Percentiles rank a stretch among this genome's conserved stretches.
Conservation (phyloP, 2,888 invertebrate species). For the Agrochola lota region DNA sequence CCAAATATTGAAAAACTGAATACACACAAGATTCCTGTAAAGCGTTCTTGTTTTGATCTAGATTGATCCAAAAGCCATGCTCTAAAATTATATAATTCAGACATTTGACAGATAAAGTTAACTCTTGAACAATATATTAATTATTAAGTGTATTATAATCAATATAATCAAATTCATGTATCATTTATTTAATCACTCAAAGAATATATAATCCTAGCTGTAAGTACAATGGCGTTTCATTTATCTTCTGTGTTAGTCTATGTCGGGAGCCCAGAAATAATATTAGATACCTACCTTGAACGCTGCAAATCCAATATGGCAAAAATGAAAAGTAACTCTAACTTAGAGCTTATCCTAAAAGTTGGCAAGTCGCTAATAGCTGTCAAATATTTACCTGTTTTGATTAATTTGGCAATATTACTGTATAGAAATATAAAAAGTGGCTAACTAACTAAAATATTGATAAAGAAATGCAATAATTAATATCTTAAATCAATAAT, state of each 20-base stretch:
- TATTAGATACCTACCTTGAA: neutral
- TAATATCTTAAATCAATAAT: too few species aligned
- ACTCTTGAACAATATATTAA: neutral
- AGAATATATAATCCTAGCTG: conserved; percentile 44
- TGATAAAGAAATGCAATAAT: too few species aligned
- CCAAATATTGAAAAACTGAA: neutral
- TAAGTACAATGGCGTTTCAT: conserved; percentile 51
- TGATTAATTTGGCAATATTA: too few species aligned
- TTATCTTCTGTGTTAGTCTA: neutral
- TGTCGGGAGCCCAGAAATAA: too few species aligned
- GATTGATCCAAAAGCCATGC: neutral
- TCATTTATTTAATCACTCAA: conserved; percentile 39
- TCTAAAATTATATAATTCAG: neutral
- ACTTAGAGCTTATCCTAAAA: too few species aligned
- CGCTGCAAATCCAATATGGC: neutral
- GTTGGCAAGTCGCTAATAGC: too few species aligned
- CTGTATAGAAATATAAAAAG: too few species aligned
- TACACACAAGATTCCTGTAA: neutral
- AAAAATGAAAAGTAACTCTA: neutral
- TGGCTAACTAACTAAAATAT: too few species aligned
- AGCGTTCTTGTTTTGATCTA: neutral
- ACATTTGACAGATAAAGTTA: conserved; percentile 33
- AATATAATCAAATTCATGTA: conserved; percentile 25
- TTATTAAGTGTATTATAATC: neutral
- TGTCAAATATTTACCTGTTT: too few species aligned